Percentiles rank a stretch among this genome's conserved stretches.
These are phyloP conservation scores for Anolis apletophallus DNA, from an alignment of 2,797 vertebrate genomes.

Conservation along the genomic window DNA sequence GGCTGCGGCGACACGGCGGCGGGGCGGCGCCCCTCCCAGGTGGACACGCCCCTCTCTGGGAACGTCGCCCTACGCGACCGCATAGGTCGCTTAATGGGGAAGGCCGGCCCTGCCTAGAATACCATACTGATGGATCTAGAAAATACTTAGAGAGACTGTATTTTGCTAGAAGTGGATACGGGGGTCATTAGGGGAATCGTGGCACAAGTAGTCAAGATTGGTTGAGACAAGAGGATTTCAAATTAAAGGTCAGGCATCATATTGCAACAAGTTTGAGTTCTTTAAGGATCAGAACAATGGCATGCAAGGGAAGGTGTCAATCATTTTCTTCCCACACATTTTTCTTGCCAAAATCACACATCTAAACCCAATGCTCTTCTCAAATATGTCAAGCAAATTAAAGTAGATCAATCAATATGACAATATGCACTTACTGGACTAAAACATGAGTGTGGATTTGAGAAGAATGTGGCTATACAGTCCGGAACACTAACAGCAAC, in stretches of 20 bases:
- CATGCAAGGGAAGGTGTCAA: background rate
- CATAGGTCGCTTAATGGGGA: no score
- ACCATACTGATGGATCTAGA: no score
- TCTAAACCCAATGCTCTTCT: background rate
- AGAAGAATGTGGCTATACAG: slow-evolving; percentile 22
- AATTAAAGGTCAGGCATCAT: background rate
- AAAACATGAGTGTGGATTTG: slow-evolving; percentile 62
- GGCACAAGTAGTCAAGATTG: background rate
- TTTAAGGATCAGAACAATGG: background rate
- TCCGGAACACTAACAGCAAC: no score
- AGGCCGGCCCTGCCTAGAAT: no score
- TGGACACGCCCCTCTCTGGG: no score
- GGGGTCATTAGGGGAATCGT: background rate
- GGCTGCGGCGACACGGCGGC: no score
- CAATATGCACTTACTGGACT: slow-evolving; percentile 54
- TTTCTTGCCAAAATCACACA: background rate
- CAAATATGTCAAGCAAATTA: background rate
- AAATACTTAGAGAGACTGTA: no score
- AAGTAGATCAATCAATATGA: slow-evolving; percentile 52
- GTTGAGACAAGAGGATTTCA: background rate
- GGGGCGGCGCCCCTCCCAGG: no score
- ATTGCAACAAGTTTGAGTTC: background rate
- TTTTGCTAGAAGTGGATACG: no score
- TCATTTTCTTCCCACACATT: background rate
- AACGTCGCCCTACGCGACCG: no score